Base-by-base conservation (phyloP, 2,797 vertebrate genomes). In the Micromesistius poutassou region DNA sequence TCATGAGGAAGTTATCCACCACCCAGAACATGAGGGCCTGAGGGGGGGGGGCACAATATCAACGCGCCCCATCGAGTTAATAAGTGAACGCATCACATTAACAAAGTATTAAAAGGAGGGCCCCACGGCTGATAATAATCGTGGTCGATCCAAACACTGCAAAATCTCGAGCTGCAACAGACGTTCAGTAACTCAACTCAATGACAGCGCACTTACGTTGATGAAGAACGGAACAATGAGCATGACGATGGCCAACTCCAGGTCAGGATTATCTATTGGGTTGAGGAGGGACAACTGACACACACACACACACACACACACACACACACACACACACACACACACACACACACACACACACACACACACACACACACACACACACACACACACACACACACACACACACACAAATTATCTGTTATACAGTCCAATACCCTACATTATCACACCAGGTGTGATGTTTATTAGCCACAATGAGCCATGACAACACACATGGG, bases 1-100 rank as follows among this genome's bases (percentile, higher is more conserved):
- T 99, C 98, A 99, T 99, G 76, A 99, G 94, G 87, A 99, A 99
- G 85, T 99, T 99, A 93, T 99, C 98, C 70, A 99, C 97, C 80
- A 98, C 97, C 98, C 98, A 99, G 91, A 99, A 99, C 97, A 99
- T 99, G 76, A 99, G 93, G 1, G 97, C 96, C 98, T 99, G 83
- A 78, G n/a, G n/a, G n/a, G n/a, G 76, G 35, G 36, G 75, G 77
- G 78, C 72, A 78, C 14, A 28, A 6, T 4, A 66, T 25, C 5
- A 66, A 38, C 9, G 2, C 1, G 40, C 10, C 16, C 13, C 40
- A 8, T 10, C 4, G 33, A 33, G 33, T 33, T 33, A 33, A 33
- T 33, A 33, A n/a, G n/a, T n/a, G n/a, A n/a, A n/a, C n/a, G n/a
- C n/a, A 38, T 38, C 36, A 38, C 36, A 38, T 38, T 10, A 38